Evolutionary conservation across 1,140 invertebrate genomes (phyloP).

Genomic region (Drosophila obscura): DNA sequence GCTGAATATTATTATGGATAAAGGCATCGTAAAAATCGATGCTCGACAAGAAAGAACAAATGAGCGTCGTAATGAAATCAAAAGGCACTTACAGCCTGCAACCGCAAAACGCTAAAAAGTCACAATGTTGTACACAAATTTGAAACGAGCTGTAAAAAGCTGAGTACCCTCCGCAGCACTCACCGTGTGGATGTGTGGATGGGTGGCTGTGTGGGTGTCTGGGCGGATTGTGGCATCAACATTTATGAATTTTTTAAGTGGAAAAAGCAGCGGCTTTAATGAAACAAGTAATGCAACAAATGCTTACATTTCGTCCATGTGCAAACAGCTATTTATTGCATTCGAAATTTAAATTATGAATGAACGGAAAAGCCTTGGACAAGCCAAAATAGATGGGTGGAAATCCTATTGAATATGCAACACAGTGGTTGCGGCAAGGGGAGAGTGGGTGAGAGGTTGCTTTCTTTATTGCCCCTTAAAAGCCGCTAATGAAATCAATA

Average conservation of each 20-base stretch:
- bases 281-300: slow-evolving; percentile 2
- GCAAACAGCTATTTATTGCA: slow-evolving; percentile 45
- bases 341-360: slow-evolving; percentile 32
- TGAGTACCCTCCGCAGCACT: not conserved
- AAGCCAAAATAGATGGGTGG: not conserved
- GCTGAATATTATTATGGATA: slow-evolving; percentile 14
- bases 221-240: not conserved
- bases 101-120: slow-evolving; percentile 44
- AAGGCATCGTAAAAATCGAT: slow-evolving; percentile 23
- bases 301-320: not conserved
- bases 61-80: slow-evolving; percentile 44
- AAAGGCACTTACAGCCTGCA: slow-evolving; percentile 31
- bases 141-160: slow-evolving; percentile 41
- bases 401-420: slow-evolving; percentile 31
- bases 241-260: slow-evolving; percentile 32
- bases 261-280: slow-evolving; percentile 18
- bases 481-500: slow-evolving; percentile 76
- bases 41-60: slow-evolving; percentile 33
- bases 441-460: not conserved
- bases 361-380: slow-evolving; percentile 33
- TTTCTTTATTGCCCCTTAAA: slow-evolving; percentile 63
- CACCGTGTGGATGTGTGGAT: not conserved
- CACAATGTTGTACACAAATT: slow-evolving; percentile 47
- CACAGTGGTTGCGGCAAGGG: not conserved
- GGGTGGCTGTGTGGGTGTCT: not conserved